Percentiles rank a stretch among this genome's conserved stretches.
Evolutionary conservation across 2,797 vertebrate species (phyloP).

Genomic region (Glyptemys insculpta): DNA sequence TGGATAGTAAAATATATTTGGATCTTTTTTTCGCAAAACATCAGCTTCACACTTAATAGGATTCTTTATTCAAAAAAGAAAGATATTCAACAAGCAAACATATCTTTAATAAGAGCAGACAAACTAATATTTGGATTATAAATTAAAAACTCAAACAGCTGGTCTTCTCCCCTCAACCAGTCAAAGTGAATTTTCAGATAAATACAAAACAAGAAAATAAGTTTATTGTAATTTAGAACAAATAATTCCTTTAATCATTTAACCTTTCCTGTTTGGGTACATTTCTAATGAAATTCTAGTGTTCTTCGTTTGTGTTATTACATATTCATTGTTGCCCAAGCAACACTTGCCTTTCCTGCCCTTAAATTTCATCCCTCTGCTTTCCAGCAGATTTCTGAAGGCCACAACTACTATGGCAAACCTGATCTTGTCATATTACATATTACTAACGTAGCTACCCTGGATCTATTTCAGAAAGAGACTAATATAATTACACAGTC

Average conservation of each 20-base stretch:
- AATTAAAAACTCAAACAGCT: background rate
- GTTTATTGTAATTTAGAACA: slow-evolving; percentile 7
- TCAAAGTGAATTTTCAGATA: slow-evolving; percentile 13
- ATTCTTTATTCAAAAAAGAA: background rate
- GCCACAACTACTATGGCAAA: slow-evolving; percentile 55
- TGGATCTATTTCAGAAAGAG: slow-evolving; percentile 14
- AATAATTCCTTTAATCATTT: background rate
- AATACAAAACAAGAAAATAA: background rate
- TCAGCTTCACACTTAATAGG: background rate
- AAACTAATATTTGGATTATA: slow-evolving; percentile 2
- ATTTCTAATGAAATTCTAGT: slow-evolving; percentile 35
- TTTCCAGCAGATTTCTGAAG: slow-evolving; percentile 29
- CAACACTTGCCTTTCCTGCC: slow-evolving; percentile 24
- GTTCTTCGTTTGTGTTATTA: background rate
- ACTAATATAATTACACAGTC: slow-evolving; percentile 33
- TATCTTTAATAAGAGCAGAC: background rate
- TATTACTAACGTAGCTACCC: slow-evolving; percentile 35
- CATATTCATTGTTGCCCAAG: background rate
- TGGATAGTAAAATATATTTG: slow-evolving; percentile 3
- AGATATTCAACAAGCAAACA: background rate
- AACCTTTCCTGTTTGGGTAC: background rate
- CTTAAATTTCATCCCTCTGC: slow-evolving; percentile 40
- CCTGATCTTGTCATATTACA: slow-evolving; percentile 9
- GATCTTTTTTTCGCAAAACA: background rate
- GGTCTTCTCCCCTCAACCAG: background rate